Conservation (phyloP, 2,888 invertebrate genomes). For the Leuctra nigra region DNA sequence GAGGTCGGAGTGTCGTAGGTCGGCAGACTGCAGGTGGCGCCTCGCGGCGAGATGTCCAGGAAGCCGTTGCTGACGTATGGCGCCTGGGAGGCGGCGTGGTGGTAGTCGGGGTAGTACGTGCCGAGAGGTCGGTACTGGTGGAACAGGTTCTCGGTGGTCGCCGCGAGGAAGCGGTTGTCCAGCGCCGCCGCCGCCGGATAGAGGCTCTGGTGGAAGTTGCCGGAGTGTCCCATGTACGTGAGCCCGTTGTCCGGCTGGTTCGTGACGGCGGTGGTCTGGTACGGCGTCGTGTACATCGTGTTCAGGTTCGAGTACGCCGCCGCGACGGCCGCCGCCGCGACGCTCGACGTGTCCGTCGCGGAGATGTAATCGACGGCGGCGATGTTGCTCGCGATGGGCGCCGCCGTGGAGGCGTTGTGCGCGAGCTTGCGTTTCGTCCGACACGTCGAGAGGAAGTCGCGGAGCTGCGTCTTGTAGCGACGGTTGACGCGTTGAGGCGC, state of each 20-base stretch:
- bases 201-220: constrained; percentile 53
- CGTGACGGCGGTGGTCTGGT: constrained; percentile 57
- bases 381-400: constrained; percentile 23
- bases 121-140: constrained; percentile 85
- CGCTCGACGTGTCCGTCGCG: constrained; percentile 36
- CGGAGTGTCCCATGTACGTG: constrained; percentile 61
- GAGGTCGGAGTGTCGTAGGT: constrained; percentile 46
- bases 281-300: constrained; percentile 68
- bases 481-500: constrained; percentile 69
- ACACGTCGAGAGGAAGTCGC: constrained; percentile 90
- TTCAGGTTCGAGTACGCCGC: constrained; percentile 43
- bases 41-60: constrained; percentile 63
- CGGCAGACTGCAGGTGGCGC: constrained; percentile 51
- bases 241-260: constrained; percentile 50
- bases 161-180: constrained; percentile 63
- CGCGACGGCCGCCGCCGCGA: constrained; percentile 47
- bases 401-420: constrained; percentile 34
- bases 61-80: constrained; percentile 42
- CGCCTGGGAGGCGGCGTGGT: constrained; percentile 27
- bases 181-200: constrained; percentile 50
- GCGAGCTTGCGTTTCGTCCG: constrained; percentile 66
- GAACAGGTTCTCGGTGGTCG: constrained; percentile 80
- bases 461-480: constrained; percentile 87
- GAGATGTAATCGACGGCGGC: constrained; percentile 28
- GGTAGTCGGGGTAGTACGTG: constrained; percentile 69